Evolutionary conservation across 2,888 invertebrate species (phyloP), one percentile per base, ranked within the genome.

Genomic region (Archips xylosteana): DNA sequence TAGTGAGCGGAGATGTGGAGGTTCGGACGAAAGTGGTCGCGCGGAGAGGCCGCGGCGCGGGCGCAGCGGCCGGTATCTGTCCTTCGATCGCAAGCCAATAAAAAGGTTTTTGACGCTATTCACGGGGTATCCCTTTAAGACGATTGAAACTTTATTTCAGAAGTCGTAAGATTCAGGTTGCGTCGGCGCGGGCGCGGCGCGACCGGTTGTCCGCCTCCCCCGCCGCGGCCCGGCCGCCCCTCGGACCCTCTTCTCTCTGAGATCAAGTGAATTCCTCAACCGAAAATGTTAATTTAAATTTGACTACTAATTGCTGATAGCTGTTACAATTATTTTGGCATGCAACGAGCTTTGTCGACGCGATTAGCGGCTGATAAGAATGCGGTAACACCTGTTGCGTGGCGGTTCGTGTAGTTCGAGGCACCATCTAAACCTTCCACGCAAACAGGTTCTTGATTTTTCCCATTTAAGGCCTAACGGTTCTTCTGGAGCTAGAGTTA

Each of bases 71-170:
- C 54, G 77, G 68, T 72, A 64, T 78, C 78, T 83, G 87, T 85
- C 85, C 87, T 89, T 85, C 85, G 84, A 77, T 80, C 78, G 82
- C 75, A 80, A 76, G 79, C 81, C 82, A 85, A 87, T 89, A 87
- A 87, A 86, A 89, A 88, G 87, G 87, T 86, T 87, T 87, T 87
- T 84, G 87, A 87, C 85, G 86, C 80, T 78, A 77, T 80, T 70
- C 72, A 73, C 70, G 71, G 42, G 68, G 71, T 57, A 63, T 71
- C 69, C 42, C 68, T 66, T 34, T 32, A 62, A 66, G 57, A 36
- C 23, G 74, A 76, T 76, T 51, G 75, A 70, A 77, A 76, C 78
- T 77, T 69, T 83, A 80, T 78, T 64, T 67, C 59, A 68, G 42
- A 69, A 49, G 78, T 74, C 73, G 76, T 75, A 84, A 80, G 82